Base-by-base conservation (phyloP, 2,113 vertebrate species). In the Podarcis muralis region DNA sequence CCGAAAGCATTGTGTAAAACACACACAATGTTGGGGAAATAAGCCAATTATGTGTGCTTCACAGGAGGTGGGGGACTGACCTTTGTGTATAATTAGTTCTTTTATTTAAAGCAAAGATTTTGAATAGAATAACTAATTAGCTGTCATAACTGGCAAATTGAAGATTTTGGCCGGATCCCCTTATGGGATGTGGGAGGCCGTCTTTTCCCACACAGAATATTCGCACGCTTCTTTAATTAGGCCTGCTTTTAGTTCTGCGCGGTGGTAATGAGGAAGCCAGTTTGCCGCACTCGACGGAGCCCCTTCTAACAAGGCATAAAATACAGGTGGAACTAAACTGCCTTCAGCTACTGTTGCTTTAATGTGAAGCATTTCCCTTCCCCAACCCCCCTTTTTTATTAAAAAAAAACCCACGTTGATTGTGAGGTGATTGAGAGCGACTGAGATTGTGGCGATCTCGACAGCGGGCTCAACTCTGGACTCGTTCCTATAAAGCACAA, bases 61-160 rank as follows among this genome's bases (percentile, higher is more conserved):
- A 96, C 96, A 91, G 95, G 96, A 97, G 97, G 97, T 96, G 96
- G 96, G 96, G 96, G 95, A 97, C 94, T 96, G 96, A 98, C 98
- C 97, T 98, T 98, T 98, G 97, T 97, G 97, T 98, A 97, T 98
- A 98, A 98, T 98, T 98, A 98, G 98, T 98, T 97, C 95, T 97
- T 97, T 98, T 98, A 98, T 98, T 98, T 98, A 98, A 98, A 98
- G 98, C 97, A 98, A 98, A 98, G 97, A 98, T 97, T 98, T 98
- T 97, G 97, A 98, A 97, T 97, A 96, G 97, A 98, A 98, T 98
- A 97, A 98, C 98, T 98, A 98, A 98, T 98, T 98, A 98, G 97
- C 97, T 98, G 98, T 98, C 97, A 98, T 98, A 98, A 98, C 98
- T 97, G 97, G 97, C 97, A 98, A 98, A 98, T 98, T 97, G 98